These are phyloP conservation scores for Salpingus planirostris DNA, from an alignment of 2,888 invertebrate species.

Conservation along the genomic window DNA sequence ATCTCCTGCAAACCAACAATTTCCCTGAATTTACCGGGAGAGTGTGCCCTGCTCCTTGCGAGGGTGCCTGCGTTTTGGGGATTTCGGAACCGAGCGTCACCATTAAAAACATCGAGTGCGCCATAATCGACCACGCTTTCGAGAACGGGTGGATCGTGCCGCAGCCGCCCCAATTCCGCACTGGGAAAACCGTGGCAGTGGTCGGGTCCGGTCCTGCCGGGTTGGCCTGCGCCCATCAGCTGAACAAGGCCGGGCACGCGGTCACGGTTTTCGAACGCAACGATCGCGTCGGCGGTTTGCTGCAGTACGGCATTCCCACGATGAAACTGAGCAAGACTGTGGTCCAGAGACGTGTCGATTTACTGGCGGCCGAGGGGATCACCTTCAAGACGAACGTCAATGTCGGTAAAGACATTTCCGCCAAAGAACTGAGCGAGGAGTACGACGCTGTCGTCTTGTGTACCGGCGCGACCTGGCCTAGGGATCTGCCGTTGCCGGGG, in stretches of 20 bases:
- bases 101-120: constrained; percentile 98
- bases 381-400: constrained; percentile 81
- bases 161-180: constrained; percentile 41
- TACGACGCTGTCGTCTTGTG: constrained; percentile 82
- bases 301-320: constrained; percentile 97
- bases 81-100: constrained; percentile 96
- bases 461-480: constrained; percentile 93
- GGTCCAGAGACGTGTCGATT: constrained; percentile 77
- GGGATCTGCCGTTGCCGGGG: constrained; percentile 76
- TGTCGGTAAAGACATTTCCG: constrained; percentile 85
- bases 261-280: constrained; percentile 97
- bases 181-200: constrained; percentile 43
- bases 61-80: constrained; percentile 90
- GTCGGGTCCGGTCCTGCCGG: constrained; percentile 94
- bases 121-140: constrained; percentile 97
- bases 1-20: constrained; percentile 94
- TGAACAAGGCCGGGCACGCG: constrained; percentile 94
- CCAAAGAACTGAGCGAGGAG: constrained; percentile 57
- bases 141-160: constrained; percentile 91
- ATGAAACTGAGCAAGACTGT: constrained; percentile 97
- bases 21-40: constrained; percentile 71
- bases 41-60: constrained; percentile 95
- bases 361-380: constrained; percentile 79
- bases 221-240: constrained; percentile 90
- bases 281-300: constrained; percentile 86